phyloP scores from a whole-genome alignment of 2,113 vertebrate species.

The Tychaedon coryphoeus region DNA sequence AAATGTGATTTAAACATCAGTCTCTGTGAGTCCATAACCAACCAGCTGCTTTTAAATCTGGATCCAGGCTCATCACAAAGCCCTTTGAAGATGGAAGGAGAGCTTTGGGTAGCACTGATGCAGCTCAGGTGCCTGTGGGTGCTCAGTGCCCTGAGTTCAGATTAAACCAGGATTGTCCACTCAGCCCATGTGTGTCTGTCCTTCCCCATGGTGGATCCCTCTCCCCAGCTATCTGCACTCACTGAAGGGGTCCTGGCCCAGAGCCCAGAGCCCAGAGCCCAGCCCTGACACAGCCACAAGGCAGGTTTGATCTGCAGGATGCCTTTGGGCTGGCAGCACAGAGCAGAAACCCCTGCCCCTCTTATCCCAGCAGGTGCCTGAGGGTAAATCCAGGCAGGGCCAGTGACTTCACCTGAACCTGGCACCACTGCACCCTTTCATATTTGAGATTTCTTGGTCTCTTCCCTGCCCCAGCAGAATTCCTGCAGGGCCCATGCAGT shows the following conservation, averaged over 20 bases:
- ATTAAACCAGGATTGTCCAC: not conserved
- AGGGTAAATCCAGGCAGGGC: not conserved
- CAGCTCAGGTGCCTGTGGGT: slow-evolving; percentile 41
- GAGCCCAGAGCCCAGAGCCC: not conserved
- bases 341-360: accelerated
- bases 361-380: too few species aligned
- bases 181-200: not conserved
- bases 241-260: accelerated
- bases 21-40: slow-evolving; percentile 71
- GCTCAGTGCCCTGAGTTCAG: not conserved
- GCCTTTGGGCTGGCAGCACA: accelerated
- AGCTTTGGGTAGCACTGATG: slow-evolving; percentile 74
- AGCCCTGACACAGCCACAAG: accelerated
- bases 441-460: not conserved
- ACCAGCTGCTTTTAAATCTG: slow-evolving; percentile 69
- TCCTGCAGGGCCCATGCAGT: accelerated
- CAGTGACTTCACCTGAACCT: not conserved
- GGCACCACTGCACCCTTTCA: not conserved
- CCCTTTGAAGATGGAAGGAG: slow-evolving; percentile 73
- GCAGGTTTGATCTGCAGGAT: accelerated
- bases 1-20: slow-evolving; percentile 79
- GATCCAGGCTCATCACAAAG: slow-evolving; percentile 72
- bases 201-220: too few species aligned
- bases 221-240: accelerated
- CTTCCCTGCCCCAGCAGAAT: not conserved